Conservation (phyloP, 2,113 vertebrate species). For the Tonatia bakeri region DNA sequence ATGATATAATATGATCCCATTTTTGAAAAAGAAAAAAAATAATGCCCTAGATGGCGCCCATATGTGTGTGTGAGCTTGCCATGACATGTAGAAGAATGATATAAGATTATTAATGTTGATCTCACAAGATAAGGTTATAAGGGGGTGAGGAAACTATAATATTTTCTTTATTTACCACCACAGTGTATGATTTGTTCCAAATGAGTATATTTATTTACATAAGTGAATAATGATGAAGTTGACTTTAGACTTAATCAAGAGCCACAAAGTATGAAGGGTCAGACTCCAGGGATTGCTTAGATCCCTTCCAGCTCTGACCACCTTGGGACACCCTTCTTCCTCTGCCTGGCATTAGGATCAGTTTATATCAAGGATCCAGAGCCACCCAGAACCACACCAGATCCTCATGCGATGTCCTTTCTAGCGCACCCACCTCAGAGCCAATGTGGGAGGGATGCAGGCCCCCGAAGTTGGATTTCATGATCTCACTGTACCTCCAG, state of each 20-base stretch:
- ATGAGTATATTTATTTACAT: not conserved
- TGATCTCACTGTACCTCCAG: not conserved
- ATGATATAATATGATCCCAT: not conserved
- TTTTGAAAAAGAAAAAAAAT: slow-evolving; percentile 3
- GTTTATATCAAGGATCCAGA: not conserved
- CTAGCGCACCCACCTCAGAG: not conserved
- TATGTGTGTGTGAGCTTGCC: not conserved
- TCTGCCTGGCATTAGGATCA: not conserved
- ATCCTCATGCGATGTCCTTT: not conserved
- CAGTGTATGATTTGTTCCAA: not conserved
- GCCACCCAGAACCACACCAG: not conserved
- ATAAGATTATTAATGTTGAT: not conserved
- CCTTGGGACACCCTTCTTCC: not conserved
- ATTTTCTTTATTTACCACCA: not conserved
- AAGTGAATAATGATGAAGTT: not conserved
- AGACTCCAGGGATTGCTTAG: not conserved
- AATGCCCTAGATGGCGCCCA: not conserved
- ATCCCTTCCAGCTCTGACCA: not conserved
- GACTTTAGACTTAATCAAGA: not conserved
- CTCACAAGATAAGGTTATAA: not conserved
- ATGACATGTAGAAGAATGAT: not conserved
- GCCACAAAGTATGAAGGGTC: not conserved
- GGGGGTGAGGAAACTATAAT: not conserved
- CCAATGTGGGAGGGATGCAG: not conserved
- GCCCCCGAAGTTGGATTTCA: not conserved